Evolutionary conservation across 2,797 vertebrate species (phyloP).

Genomic region (Decapterus maruadsi): DNA sequence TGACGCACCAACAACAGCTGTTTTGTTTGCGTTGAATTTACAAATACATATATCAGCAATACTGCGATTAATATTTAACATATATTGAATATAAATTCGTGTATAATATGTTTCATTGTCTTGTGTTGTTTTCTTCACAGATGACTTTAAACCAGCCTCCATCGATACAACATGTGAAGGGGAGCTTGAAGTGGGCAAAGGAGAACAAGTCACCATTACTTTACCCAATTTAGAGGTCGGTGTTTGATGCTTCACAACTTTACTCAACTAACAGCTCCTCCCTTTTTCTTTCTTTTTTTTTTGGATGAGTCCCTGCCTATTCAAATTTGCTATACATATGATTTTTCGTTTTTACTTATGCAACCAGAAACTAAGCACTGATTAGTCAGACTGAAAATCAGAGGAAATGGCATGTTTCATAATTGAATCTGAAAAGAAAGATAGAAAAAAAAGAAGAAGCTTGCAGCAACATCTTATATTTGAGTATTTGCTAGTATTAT

Average conservation of each 20-base stretch:
- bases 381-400: too few relatives aligned
- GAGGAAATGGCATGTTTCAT: too few relatives aligned
- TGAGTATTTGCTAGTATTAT: neutral
- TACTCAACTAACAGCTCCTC: too few relatives aligned
- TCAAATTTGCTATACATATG: neutral
- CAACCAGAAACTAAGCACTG: too few relatives aligned
- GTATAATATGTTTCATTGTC: fast-evolving
- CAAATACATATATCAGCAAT: neutral
- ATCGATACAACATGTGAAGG: slow-evolving; percentile 97
- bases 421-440: too few relatives aligned
- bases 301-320: neutral
- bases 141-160: slow-evolving; percentile 99
- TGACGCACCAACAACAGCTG: neutral
- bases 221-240: slow-evolving; percentile 96
- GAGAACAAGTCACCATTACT: slow-evolving; percentile 98
- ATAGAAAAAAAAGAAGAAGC: too few relatives aligned
- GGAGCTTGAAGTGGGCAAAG: slow-evolving; percentile 96
- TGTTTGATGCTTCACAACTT: neutral
- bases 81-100: neutral
- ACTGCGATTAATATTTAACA: neutral
- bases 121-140: slow-evolving; percentile 71
- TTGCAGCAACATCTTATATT: too few relatives aligned
- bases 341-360: too few relatives aligned
- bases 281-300: neutral
- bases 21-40: neutral